Evolutionary conservation across 2,888 invertebrate genomes (phyloP).

Genomic region (Pteria penguin): DNA sequence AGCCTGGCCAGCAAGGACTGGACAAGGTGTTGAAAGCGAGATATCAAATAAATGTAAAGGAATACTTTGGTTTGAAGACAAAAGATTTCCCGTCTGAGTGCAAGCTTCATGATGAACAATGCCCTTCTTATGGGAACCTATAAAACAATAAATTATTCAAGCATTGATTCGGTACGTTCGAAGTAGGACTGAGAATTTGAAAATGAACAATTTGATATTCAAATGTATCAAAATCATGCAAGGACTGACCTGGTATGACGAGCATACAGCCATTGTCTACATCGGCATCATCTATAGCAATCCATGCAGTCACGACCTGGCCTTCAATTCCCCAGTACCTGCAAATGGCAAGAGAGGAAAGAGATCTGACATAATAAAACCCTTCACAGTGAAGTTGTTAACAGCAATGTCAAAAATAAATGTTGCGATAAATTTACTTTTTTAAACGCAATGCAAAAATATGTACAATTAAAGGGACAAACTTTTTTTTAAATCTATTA

Average conservation of each 20-base stretch:
- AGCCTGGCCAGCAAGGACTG: constrained; percentile 63
- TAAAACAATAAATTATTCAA: neutral
- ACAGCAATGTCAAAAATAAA: no score
- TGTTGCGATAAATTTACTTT: no score
- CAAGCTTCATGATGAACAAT: constrained; percentile 58
- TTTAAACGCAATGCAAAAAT: neutral
- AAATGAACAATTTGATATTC: neutral
- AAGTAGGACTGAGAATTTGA: neutral
- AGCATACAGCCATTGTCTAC: constrained; percentile 70
- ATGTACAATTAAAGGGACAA: no score
- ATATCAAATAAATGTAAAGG: constrained; percentile 55
- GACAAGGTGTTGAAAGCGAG: constrained; percentile 55
- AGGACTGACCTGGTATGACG: constrained; percentile 67
- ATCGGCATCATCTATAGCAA: constrained; percentile 71
- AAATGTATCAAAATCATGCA: no score
- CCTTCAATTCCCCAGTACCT: constrained; percentile 70
- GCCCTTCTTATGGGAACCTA: constrained; percentile 64
- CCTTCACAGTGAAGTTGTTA: no score
- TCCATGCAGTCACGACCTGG: constrained; percentile 64
- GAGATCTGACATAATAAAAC: no score
- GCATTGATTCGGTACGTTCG: no score
- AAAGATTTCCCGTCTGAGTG: constrained; percentile 54
- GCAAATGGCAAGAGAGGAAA: neutral
- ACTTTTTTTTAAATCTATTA: no score
- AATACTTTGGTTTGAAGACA: constrained; percentile 65